Conservation (phyloP, 2,797 vertebrate species). For the Nothura maculosa region DNA sequence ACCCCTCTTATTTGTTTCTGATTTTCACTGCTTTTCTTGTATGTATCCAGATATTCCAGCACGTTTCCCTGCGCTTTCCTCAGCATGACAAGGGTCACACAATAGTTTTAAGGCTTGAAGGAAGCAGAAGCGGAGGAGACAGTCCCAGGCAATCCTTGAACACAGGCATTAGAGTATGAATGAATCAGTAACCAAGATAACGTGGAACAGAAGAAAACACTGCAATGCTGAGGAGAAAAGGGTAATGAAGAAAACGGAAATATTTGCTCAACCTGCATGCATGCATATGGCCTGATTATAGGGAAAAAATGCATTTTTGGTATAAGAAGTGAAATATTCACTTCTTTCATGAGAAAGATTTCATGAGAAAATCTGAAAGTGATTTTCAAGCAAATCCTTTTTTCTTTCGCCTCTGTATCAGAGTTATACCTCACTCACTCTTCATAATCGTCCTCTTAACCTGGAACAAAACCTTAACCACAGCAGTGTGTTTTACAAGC, state of each 20-base stretch:
- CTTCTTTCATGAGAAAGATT: too few relatives aligned
- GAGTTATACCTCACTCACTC: rapidly evolving
- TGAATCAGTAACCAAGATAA: constrained; percentile 42
- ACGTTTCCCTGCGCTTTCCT: constrained; percentile 42
- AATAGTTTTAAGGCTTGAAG: constrained; percentile 49
- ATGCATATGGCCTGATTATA: background rate
- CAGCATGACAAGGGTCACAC: constrained; percentile 40
- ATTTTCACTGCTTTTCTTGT: constrained; percentile 34
- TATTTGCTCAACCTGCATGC: background rate
- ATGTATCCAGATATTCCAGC: constrained; percentile 45
- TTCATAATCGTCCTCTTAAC: background rate
- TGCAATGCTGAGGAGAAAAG: background rate
- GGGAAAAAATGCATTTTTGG: background rate
- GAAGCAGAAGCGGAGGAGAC: constrained; percentile 48
- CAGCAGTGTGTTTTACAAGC: background rate
- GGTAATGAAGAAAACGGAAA: background rate
- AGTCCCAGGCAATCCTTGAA: constrained; percentile 32
- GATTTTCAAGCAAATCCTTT: background rate
- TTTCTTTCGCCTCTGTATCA: background rate
- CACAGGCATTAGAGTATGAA: background rate
- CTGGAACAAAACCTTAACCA: background rate
- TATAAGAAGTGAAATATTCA: background rate
- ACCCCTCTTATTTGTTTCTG: background rate
- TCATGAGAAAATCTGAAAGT: background rate
- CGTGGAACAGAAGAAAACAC: background rate